Percentiles rank a stretch among this genome's conserved stretches.
phyloP scores from a whole-genome alignment of 2,797 vertebrate genomes.

The Austrolebias charrua region DNA sequence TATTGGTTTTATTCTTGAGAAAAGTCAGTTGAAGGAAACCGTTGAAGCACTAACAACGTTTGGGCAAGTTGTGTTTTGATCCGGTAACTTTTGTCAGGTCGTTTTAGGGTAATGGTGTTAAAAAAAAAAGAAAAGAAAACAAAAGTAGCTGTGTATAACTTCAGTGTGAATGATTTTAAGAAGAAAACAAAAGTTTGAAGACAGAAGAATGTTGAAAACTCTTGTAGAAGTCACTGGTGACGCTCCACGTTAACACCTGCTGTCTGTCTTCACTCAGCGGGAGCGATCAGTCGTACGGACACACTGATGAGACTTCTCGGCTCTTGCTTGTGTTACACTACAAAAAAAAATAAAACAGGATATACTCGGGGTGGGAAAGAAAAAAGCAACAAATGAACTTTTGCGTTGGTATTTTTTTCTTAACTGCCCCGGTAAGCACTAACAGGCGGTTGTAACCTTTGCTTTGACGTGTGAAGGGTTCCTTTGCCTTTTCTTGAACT shows the following conservation, averaged over 20 bases:
- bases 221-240: slow-evolving; percentile 77
- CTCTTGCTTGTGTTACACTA: slow-evolving; percentile 64
- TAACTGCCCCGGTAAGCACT: slow-evolving; percentile 79
- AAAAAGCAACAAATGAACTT: slow-evolving; percentile 61
- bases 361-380: slow-evolving; percentile 52
- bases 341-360: slow-evolving; percentile 13
- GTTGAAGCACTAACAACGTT: slow-evolving; percentile 74
- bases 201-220: slow-evolving; percentile 82
- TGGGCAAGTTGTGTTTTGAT: slow-evolving; percentile 70
- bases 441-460: slow-evolving; percentile 79
- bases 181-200: slow-evolving; percentile 77
- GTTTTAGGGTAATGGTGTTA: slow-evolving; percentile 67
- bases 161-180: slow-evolving; percentile 76
- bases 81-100: slow-evolving; percentile 74
- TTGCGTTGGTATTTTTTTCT: slow-evolving; percentile 68
- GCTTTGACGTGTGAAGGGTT: slow-evolving; percentile 75
- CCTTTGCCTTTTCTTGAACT: slow-evolving; percentile 72
- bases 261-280: slow-evolving; percentile 57
- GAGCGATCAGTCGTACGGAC: slow-evolving; percentile 72
- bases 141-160: slow-evolving; percentile 78
- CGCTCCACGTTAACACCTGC: slow-evolving; percentile 57
- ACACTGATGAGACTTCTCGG: slow-evolving; percentile 79
- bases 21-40: slow-evolving; percentile 75
- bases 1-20: slow-evolving; percentile 80
- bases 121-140: slow-evolving; percentile 21